phyloP scores from a whole-genome alignment of 2,113 vertebrate species.

The Cranoglanis bouderius region DNA sequence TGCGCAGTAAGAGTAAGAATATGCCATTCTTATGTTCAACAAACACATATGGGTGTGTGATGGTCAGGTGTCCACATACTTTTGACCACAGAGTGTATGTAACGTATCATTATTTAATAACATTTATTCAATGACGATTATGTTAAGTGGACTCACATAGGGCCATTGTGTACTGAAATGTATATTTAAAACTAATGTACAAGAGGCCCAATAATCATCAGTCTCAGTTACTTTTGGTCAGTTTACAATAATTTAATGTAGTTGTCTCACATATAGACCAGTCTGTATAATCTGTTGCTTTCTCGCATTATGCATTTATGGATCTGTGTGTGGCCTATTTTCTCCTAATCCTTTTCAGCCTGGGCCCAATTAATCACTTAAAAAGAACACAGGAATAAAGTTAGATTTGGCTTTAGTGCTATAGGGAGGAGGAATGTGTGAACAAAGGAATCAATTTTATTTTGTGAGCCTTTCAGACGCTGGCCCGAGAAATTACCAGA shows the following conservation, averaged over 20 bases:
- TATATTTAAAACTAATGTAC: neutral
- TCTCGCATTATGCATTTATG: slow-evolving; percentile 7
- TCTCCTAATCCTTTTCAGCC: slow-evolving; percentile 32
- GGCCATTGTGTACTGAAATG: neutral
- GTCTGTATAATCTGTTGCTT: slow-evolving; percentile 36
- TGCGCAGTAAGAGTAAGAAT: neutral
- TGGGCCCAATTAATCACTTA: neutral
- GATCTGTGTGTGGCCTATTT: slow-evolving; percentile 32
- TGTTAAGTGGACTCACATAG: neutral
- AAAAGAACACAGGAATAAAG: slow-evolving; percentile 26
- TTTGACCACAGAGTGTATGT: neutral
- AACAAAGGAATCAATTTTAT: slow-evolving; percentile 38
- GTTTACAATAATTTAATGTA: slow-evolving; percentile 12
- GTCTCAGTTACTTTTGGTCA: neutral
- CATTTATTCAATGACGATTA: neutral
- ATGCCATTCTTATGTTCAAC: neutral
- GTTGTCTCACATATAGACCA: neutral
- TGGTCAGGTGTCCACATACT: neutral
- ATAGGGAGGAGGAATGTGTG: neutral
- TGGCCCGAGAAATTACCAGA: neutral
- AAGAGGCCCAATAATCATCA: neutral
- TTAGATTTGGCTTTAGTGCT: slow-evolving; percentile 28
- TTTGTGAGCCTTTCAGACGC: neutral
- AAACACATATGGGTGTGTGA: neutral
- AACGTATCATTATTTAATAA: neutral